Evolutionary conservation across 1,140 invertebrate species (phyloP).

Genomic region (Metopolophium dirhodum): DNA sequence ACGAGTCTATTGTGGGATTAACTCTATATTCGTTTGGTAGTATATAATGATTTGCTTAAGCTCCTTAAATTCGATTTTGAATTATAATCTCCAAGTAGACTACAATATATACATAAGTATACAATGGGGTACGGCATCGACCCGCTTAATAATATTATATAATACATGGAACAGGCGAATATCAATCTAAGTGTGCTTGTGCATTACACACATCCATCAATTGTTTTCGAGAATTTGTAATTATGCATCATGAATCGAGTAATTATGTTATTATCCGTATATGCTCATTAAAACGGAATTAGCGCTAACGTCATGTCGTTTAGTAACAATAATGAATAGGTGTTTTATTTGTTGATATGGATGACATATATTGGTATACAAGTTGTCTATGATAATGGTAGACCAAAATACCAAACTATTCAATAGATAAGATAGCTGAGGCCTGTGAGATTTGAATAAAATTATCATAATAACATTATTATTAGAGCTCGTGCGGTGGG

Average conservation of each 20-base stretch:
- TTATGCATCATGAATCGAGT: neutral
- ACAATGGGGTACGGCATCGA: neutral
- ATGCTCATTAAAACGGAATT: neutral
- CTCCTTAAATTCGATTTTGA: constrained; percentile 31
- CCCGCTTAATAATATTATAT: neutral
- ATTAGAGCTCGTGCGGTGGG: neutral
- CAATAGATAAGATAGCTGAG: neutral
- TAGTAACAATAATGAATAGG: neutral
- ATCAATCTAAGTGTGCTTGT: neutral
- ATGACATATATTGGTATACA: neutral
- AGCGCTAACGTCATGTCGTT: neutral
- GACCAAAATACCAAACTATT: neutral
- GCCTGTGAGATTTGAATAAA: neutral
- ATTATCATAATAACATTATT: neutral
- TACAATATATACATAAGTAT: neutral
- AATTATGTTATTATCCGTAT: neutral
- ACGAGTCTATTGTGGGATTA: neutral
- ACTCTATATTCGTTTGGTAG: neutral
- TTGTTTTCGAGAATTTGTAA: neutral
- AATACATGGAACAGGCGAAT: neutral
- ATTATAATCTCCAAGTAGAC: constrained; percentile 1
- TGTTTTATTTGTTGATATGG: neutral
- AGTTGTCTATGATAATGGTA: neutral
- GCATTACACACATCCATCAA: neutral
- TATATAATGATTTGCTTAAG: constrained; percentile 19